Base-by-base conservation (phyloP, 2,888 invertebrate species). In the Temnothorax ravouxi region DNA sequence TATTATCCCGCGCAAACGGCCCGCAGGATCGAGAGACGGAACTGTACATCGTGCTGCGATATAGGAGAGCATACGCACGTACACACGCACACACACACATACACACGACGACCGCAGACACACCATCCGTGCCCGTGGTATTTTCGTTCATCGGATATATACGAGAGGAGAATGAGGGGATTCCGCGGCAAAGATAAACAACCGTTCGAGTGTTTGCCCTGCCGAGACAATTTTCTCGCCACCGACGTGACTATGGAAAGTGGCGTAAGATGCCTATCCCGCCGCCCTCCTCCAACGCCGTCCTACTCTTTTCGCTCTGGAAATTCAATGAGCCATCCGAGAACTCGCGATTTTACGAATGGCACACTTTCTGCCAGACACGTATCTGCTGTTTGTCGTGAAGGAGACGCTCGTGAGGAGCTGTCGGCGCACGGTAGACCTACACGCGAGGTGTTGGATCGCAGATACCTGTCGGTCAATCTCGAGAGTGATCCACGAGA, bases 171-270 rank as follows among this genome's bases (percentile, higher is more conserved):
- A 86, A 71, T 77, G 83, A 67, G 76, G 76, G 56, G 76, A 86
- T 79, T 77, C 59, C 67, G 50, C 56, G 61, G 34, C 62, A 34
- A 87, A 85, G 86, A 84, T 87, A 87, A 88, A 88, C 86, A 88
- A 61, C 83, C 59, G 66, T 38, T 66, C 18, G 66, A 79, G 83
- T 85, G 84, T 87, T 88, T 83, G 83, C 83, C 61, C 81, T 79
- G 75, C 76, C 72, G 64, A 82, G 84, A 88, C 84, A 87, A 88
- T 88, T 88, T 88, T 86, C 87, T 88, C 83, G 84, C 84, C 41
- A 25, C 82, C 38, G 41, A 76, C 62, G 69, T 62, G 77, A 56
- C 84, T 62, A 64, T 79, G 83, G 83, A 84, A 72, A 82, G 75
- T 72, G 34, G n/a, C 84, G 52, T 29, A 47, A 29, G 50, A 59